A percentile compares a stretch with the other conserved stretches of the same genome.
Evolutionary conservation across 2,797 vertebrate species (phyloP).

Genomic region (Choloepus didactylus): DNA sequence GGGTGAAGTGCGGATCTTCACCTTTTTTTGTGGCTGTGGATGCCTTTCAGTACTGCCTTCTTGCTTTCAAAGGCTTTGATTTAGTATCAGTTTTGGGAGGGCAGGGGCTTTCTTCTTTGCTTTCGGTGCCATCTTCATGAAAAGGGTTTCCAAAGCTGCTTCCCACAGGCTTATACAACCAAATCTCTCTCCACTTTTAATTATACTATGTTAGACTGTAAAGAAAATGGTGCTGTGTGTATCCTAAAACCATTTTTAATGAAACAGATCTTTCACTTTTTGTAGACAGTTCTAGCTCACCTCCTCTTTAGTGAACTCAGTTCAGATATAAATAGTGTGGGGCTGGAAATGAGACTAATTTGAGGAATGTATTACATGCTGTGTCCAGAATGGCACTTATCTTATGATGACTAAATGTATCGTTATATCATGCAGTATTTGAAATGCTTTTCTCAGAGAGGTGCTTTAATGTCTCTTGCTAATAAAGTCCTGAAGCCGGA

Average conservation of each 20-base stretch:
- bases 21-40: no score
- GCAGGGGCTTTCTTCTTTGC: no score
- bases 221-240: not conserved
- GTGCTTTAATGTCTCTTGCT: not conserved
- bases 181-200: not conserved
- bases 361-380: not conserved
- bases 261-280: not conserved
- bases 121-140: no score
- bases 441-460: not conserved
- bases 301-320: not conserved
- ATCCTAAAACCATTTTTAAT: not conserved
- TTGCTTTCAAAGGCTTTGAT: no score
- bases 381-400: not conserved
- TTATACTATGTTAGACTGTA: not conserved
- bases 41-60: no score
- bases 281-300: not conserved
- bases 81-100: no score
- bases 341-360: not conserved
- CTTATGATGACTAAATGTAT: not conserved
- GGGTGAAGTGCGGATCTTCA: no score
- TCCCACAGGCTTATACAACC: no score
- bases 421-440: not conserved
- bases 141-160: no score
- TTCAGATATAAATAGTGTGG: not conserved
- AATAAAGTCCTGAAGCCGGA: not conserved